A percentile compares a stretch with the other conserved stretches of the same genome.
phyloP scores from a whole-genome alignment of 2,888 invertebrate species.

The Allophyes oxyacanthae region DNA sequence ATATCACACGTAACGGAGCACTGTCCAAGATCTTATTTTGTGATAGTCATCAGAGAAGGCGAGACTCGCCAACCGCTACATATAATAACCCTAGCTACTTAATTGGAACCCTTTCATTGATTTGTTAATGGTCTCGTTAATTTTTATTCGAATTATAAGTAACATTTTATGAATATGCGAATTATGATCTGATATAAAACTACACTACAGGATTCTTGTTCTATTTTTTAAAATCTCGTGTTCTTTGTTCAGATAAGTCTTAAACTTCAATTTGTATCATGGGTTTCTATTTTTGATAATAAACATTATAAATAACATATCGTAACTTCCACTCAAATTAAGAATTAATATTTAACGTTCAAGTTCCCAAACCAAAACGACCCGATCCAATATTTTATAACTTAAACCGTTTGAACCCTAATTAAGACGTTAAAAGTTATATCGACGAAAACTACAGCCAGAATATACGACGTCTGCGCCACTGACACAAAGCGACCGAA shows the following conservation, averaged over 20 bases:
- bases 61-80: slow-evolving; percentile 72
- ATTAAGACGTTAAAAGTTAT: slow-evolving; percentile 82
- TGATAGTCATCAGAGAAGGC: slow-evolving; percentile 73
- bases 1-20: slow-evolving; percentile 64
- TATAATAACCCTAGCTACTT: slow-evolving; percentile 79
- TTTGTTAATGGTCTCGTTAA: slow-evolving; percentile 82
- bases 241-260: slow-evolving; percentile 7
- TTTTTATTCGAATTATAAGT: slow-evolving; percentile 72
- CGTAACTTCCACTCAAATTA: slow-evolving; percentile 51
- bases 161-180: slow-evolving; percentile 66
- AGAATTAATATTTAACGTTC: slow-evolving; percentile 60
- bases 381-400: slow-evolving; percentile 71
- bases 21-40: slow-evolving; percentile 80
- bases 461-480: slow-evolving; percentile 74
- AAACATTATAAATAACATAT: slow-evolving; percentile 37
- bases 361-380: slow-evolving; percentile 58
- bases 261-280: slow-evolving; percentile 8
- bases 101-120: slow-evolving; percentile 82
- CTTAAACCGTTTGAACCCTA: slow-evolving; percentile 75
- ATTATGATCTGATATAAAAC: slow-evolving; percentile 66
- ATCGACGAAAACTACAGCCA: slow-evolving; percentile 68
- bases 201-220: slow-evolving; percentile 26
- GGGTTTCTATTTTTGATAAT: slow-evolving; percentile 6
- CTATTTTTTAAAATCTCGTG: slow-evolving; percentile 21
- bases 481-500: slow-evolving; percentile 74